phyloP scores from a whole-genome alignment of 2,113 vertebrate species.

The Gymnocephalus cernua region DNA sequence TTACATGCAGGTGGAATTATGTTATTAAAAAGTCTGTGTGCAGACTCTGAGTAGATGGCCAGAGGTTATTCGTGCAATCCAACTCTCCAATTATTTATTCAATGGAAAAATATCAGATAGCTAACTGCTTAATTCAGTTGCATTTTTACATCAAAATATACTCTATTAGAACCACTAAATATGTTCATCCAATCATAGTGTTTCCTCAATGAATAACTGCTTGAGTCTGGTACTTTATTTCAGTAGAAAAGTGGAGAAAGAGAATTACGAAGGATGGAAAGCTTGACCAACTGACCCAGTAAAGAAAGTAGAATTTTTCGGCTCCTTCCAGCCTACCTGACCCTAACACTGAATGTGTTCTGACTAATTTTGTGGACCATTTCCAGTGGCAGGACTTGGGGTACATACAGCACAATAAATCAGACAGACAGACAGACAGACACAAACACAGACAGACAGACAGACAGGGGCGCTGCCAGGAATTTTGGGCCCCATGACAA shows the following conservation, averaged over 20 bases:
- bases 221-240: neutral
- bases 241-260: neutral
- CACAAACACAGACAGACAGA: no score
- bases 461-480: no score
- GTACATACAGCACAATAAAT: neutral
- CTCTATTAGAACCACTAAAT: neutral
- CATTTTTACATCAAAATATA: neutral
- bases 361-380: neutral
- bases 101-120: neutral
- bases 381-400: neutral
- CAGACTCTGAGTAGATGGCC: neutral
- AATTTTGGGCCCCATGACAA: no score
- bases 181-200: neutral
- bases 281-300: neutral
- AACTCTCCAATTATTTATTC: neutral
- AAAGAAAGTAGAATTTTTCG: neutral
- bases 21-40: neutral
- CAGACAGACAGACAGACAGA: no score
- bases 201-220: neutral
- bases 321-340: neutral
- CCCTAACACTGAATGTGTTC: neutral
- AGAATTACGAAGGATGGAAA: neutral
- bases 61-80: neutral
- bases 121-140: neutral
- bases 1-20: constrained; percentile 39